These are phyloP conservation scores for Corticium candelabrum DNA, from an alignment of 37 sponge, comb jelly and placozoan species.

Conservation along the genomic window DNA sequence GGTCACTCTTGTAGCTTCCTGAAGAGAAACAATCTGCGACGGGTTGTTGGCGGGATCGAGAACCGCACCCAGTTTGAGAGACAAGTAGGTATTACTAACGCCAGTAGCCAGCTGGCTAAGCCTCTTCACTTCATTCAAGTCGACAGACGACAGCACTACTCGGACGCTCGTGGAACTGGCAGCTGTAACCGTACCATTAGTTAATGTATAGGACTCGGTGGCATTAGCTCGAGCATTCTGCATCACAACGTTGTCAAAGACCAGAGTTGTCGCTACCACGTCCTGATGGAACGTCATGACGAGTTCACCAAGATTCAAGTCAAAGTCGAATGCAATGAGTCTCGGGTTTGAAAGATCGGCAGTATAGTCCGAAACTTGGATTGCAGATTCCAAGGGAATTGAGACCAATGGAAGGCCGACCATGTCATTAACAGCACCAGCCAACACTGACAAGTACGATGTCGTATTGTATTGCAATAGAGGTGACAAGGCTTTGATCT, in stretches of 20 bases:
- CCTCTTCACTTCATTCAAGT: slow-evolving; percentile 57
- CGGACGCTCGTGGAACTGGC: slow-evolving; percentile 7
- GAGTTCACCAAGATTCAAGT: slow-evolving; percentile 52
- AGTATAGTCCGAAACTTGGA: slow-evolving; percentile 32
- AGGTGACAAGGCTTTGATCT: slow-evolving; percentile 5
- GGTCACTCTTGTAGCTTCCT: slow-evolving; percentile 23
- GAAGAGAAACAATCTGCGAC: slow-evolving; percentile 8
- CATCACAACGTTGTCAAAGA: slow-evolving; percentile 26
- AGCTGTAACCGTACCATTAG: slow-evolving; percentile 16
- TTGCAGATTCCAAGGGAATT: slow-evolving; percentile 17
- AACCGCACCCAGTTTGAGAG: slow-evolving; percentile 23
- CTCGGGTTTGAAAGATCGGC: slow-evolving; percentile 53
- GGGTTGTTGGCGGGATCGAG: slow-evolving; percentile 53
- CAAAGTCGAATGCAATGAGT: slow-evolving; percentile 26
- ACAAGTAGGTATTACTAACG: slow-evolving; percentile 35
- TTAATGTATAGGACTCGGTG: slow-evolving; percentile 22
- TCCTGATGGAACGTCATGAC: slow-evolving; percentile 50
- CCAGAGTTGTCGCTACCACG: slow-evolving; percentile 40
- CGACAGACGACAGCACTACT: slow-evolving; percentile 26
- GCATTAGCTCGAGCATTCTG: slow-evolving; percentile 22
- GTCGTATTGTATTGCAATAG: slow-evolving; percentile 30
- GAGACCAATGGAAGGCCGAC: slow-evolving; percentile 12
- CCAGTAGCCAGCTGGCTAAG: slow-evolving; percentile 29
- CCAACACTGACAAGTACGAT: slow-evolving; percentile 42
- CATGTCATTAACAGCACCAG: slow-evolving; percentile 43